Percentiles rank a stretch among this genome's conserved stretches.
Evolutionary conservation across 2,113 vertebrate species (phyloP).

Genomic region (Scartelaos histophorus): DNA sequence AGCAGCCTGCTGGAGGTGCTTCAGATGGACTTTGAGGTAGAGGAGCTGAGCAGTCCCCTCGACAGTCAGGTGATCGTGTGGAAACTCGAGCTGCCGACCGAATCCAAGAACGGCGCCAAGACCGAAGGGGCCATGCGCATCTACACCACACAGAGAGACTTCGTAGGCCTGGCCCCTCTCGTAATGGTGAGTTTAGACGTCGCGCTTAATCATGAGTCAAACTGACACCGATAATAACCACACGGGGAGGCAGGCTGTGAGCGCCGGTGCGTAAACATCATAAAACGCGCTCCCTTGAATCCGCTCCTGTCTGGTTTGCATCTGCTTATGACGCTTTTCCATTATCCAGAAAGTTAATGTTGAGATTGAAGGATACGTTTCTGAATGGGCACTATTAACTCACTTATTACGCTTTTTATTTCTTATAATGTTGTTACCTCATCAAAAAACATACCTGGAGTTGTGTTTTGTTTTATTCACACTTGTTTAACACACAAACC

Average conservation of each 20-base stretch:
- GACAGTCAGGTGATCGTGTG: constrained; percentile 89
- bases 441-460: too few species aligned
- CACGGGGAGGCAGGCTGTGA: constrained; percentile 42
- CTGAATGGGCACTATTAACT: too few species aligned
- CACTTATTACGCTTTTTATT: too few species aligned
- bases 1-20: constrained; percentile 83
- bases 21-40: constrained; percentile 89
- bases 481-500: too few species aligned
- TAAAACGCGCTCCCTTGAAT: constrained; percentile 56
- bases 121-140: constrained; percentile 86
- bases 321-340: constrained; percentile 9
- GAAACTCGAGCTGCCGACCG: constrained; percentile 87
- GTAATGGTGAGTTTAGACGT: constrained; percentile 83
- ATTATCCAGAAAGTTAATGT: too few species aligned
- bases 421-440: too few species aligned
- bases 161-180: constrained; percentile 85
- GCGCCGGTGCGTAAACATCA: constrained; percentile 47
- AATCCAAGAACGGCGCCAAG: constrained; percentile 60
- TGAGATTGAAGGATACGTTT: too few species aligned
- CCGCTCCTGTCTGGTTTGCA: constrained; percentile 57
- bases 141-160: constrained; percentile 86
- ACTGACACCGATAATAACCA: constrained; percentile 17
- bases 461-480: too few species aligned
- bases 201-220: constrained; percentile 27
- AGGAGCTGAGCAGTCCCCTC: constrained; percentile 77